Evolutionary conservation across 2,797 vertebrate genomes (phyloP), one percentile per base, ranked within the genome.

Genomic region (Distichodus sexfasciatus): DNA sequence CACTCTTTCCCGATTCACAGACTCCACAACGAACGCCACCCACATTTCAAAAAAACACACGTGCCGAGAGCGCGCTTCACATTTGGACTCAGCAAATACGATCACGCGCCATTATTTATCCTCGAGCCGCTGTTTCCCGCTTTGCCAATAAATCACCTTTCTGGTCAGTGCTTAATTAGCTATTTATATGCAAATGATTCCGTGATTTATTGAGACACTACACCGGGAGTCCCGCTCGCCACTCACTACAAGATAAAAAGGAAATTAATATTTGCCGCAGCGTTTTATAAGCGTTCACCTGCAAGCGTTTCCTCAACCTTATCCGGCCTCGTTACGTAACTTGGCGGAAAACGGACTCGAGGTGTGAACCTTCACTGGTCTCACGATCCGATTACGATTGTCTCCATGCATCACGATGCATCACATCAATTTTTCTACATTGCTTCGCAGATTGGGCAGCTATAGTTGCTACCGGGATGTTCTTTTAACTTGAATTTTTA

Each of bases 181-280:
- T 76, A 82, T 83, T 81, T 83, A 83, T 81, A 83, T 85, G 80
- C 77, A 82, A 81, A 82, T 83, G 38, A 76, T 80, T 47, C 59
- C 55, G 23, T 76, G 73, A 79, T 82, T 80, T 81, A 77, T 82
- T 72, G 71, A 77, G 62, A 76, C 74, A 74, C 55, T 54, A 59
- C 70, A 40, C 48, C 44, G n/a, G n/a, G 69, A 70, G 57, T 76
- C 64, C 46, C 67, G 50, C 72, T 63, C 62, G 59, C 60, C 54
- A 70, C 63, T 19, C 47, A 66, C 55, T 70, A 67, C 31, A 38
- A 67, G 50, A 76, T 71, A 68, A 78, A n/a, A 78, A 72, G 59
- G 51, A 79, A 46, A 76, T 66, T 44, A 60, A 74, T 76, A 69
- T 72, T 61, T 61, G 59, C 47, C 28, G 19, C 6, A 21, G 59